Percentiles rank a stretch among this genome's conserved stretches.
These are phyloP conservation scores for Acanthis flammea DNA, from an alignment of 2,797 vertebrate genomes.

Conservation along the genomic window DNA sequence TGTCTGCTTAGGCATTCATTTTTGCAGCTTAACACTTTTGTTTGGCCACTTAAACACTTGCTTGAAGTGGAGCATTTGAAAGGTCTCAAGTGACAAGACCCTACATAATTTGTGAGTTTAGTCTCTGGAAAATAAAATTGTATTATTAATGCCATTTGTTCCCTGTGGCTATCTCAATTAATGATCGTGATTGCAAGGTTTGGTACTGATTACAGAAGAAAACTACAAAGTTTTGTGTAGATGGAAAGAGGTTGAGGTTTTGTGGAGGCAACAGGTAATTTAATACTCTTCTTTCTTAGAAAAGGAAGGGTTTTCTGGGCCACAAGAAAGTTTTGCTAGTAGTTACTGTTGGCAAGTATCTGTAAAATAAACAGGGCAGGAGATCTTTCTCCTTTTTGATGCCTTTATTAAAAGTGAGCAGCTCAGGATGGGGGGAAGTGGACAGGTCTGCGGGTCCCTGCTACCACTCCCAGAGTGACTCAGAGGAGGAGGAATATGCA, in stretches of 20 bases:
- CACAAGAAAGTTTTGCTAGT: not conserved
- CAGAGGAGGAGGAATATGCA: too few species aligned
- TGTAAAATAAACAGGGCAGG: not conserved
- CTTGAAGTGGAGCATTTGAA: not conserved
- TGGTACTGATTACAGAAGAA: not conserved
- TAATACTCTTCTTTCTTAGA: not conserved
- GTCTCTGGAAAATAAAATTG: not conserved
- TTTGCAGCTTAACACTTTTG: not conserved
- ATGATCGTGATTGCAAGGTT: not conserved
- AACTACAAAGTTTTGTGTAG: not conserved
- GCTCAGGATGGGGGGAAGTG: too few species aligned
- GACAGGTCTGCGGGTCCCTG: too few species aligned
- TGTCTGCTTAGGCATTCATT: not conserved
- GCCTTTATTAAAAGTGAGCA: too few species aligned
- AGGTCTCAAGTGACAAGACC: not conserved
- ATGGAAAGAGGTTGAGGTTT: not conserved
- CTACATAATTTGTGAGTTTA: not conserved
- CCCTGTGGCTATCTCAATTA: not conserved
- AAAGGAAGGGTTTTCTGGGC: not conserved
- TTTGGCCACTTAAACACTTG: not conserved
- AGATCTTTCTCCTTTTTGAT: too few species aligned
- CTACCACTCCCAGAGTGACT: too few species aligned
- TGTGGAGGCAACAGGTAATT: not conserved
- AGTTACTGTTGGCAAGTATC: not conserved
- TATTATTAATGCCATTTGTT: not conserved